Conservation (phyloP, 1,140 invertebrate genomes). For the Heliconius himera region DNA sequence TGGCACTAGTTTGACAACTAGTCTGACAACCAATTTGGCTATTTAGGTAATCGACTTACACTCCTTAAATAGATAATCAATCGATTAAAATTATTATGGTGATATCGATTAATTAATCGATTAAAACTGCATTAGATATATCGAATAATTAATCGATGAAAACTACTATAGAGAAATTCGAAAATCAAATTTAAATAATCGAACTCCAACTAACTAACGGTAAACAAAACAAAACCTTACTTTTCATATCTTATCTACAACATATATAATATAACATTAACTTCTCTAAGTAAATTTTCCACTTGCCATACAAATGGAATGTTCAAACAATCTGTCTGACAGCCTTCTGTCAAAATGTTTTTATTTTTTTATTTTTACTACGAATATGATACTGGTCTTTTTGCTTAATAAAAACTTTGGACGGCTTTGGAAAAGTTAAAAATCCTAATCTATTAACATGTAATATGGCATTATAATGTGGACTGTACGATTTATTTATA, state of each 20-base stretch:
- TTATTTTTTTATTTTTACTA: conserved; percentile 14
- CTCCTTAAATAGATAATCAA: background rate
- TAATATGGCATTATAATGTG: conserved; percentile 3
- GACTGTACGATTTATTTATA: background rate
- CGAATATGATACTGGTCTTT: conserved; percentile 18
- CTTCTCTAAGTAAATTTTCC: conserved; percentile 23
- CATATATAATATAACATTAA: conserved; percentile 16
- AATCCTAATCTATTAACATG: conserved; percentile 27
- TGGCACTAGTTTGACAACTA: conserved; percentile 4
- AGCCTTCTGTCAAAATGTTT: conserved; percentile 36
- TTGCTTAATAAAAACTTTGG: conserved; percentile 39
- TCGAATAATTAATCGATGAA: background rate
- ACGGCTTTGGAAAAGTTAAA: conserved; percentile 47
- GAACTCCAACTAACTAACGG: background rate
- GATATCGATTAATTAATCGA: background rate
- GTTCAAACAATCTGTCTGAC: conserved; percentile 22
- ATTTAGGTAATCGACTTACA: conserved; percentile 26
- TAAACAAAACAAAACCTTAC: conserved; percentile 15
- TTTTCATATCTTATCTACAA: conserved; percentile 21
- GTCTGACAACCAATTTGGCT: conserved; percentile 32
- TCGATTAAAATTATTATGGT: background rate
- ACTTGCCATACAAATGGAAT: conserved; percentile 29
- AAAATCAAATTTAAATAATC: background rate
- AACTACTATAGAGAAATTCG: background rate
- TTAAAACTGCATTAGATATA: background rate